These are phyloP conservation scores for Muscicapa comitata DNA, from an alignment of 2,797 vertebrate genomes.

Conservation along the genomic window DNA sequence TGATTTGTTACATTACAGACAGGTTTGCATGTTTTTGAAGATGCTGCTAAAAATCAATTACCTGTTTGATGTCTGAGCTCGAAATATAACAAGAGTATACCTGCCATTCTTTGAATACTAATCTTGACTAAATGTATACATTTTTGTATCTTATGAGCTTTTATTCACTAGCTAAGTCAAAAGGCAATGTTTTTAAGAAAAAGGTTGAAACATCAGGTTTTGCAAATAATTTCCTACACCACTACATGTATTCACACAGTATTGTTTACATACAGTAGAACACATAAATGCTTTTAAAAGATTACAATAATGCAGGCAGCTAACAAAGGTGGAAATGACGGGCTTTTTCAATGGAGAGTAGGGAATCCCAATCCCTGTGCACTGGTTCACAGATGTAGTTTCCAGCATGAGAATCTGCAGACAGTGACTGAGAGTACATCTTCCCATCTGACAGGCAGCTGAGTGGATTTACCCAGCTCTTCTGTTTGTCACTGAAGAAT, in stretches of 20 bases:
- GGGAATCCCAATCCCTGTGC: neutral
- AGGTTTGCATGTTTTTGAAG: neutral
- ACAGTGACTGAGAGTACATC: neutral
- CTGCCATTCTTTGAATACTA: neutral
- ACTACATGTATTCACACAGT: neutral
- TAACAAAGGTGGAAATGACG: neutral
- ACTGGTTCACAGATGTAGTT: neutral
- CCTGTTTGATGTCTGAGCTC: neutral
- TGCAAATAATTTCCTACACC: neutral
- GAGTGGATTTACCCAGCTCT: neutral
- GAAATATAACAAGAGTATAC: neutral
- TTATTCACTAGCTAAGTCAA: neutral
- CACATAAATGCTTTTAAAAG: neutral
- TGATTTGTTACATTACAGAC: neutral
- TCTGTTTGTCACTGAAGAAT: neutral
- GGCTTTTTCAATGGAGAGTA: neutral
- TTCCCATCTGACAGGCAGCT: constrained; percentile 34
- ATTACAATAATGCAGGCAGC: neutral
- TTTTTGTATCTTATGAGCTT: neutral
- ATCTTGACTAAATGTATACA: neutral
- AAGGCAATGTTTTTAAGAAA: neutral
- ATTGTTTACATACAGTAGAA: neutral
- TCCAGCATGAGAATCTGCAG: neutral
- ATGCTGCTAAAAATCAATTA: neutral
- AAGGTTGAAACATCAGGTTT: neutral